Percentiles rank a stretch among this genome's conserved stretches.
Conservation (phyloP, 2,113 vertebrate species). For the Dipodomys merriami region DNA sequence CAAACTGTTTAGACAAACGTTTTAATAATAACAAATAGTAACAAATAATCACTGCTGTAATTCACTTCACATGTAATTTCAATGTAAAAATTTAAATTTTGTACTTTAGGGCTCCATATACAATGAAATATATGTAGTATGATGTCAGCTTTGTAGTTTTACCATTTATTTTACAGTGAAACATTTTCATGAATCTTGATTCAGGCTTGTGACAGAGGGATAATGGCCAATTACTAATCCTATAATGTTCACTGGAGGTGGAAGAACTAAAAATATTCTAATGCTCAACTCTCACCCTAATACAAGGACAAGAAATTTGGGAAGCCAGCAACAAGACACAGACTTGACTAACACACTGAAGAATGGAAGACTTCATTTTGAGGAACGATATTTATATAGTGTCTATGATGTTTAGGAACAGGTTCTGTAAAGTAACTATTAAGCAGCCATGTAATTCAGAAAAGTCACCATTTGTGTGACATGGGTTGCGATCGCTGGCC, state of each 20-base stretch:
- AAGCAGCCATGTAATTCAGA: background rate
- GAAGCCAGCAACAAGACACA: background rate
- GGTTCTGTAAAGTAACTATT: background rate
- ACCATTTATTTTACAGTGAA: background rate
- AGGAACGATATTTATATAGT: background rate
- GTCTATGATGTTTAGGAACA: background rate
- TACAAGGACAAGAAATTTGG: background rate
- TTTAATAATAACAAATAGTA: background rate
- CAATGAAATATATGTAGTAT: background rate
- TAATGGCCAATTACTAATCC: background rate
- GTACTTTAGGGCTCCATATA: background rate
- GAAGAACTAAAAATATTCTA: background rate
- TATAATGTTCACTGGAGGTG: background rate
- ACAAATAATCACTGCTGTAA: background rate
- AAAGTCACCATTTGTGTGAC: background rate
- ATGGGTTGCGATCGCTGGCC: background rate
- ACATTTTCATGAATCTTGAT: background rate
- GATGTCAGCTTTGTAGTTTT: background rate
- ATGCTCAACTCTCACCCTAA: background rate
- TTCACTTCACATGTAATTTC: background rate
- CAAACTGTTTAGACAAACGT: background rate
- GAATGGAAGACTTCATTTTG: background rate
- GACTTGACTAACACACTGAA: background rate
- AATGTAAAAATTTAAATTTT: background rate
- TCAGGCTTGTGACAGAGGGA: background rate